Percentiles rank a stretch among this genome's conserved stretches.
Conservation (phyloP, 1,140 invertebrate species). For the Cydia strobilella region DNA sequence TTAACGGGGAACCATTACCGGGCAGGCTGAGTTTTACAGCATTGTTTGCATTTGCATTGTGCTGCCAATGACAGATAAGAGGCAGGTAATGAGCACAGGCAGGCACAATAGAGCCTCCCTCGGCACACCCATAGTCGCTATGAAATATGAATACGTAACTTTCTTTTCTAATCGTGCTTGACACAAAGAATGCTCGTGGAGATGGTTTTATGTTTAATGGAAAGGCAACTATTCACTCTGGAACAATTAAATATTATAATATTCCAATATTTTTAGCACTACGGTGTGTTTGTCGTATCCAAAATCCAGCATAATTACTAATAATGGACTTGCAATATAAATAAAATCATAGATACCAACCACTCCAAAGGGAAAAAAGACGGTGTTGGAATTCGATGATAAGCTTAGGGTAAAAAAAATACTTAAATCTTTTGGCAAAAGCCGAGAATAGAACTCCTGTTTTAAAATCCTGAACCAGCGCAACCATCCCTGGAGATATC, state of each 20-base stretch:
- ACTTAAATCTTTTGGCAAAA: no score
- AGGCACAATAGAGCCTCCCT: conserved; percentile 52
- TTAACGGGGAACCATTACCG: conserved; percentile 38
- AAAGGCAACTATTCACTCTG: background rate
- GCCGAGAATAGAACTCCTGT: no score
- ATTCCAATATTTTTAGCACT: background rate
- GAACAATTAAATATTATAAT: background rate
- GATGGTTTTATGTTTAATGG: background rate
- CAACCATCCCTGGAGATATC: no score
- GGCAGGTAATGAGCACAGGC: conserved; percentile 60
- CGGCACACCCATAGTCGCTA: conserved; percentile 8
- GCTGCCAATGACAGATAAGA: conserved; percentile 74
- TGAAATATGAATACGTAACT: conserved; percentile 8
- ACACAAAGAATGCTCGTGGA: background rate
- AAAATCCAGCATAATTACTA: no score
- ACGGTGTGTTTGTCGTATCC: no score
- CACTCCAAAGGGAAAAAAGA: background rate
- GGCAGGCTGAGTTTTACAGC: conserved; percentile 51
- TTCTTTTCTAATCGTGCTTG: conserved; percentile 1
- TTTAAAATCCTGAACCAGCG: no score
- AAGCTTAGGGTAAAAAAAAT: background rate
- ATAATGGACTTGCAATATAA: no score
- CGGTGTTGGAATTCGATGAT: background rate
- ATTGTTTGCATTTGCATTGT: conserved; percentile 62
- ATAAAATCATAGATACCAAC: background rate